Evolutionary conservation across 1,140 invertebrate genomes (phyloP).

Genomic region (Lepidurus packardi): DNA sequence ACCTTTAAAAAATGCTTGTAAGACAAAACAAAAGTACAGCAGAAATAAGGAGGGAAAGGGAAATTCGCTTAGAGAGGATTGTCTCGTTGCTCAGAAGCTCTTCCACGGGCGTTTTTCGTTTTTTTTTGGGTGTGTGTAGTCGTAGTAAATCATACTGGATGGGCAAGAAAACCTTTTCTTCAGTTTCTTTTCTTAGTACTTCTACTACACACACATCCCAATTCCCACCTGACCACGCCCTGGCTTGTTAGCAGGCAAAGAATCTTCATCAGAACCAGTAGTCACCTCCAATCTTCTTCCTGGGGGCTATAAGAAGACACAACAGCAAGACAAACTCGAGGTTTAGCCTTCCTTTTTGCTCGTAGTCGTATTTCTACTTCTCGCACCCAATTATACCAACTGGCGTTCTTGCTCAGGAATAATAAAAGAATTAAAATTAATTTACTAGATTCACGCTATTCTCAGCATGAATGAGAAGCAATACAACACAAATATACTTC

Average conservation of each 20-base stretch:
- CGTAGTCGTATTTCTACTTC: background rate
- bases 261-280: constrained; percentile 15
- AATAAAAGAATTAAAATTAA: too few relatives aligned
- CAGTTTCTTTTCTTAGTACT: background rate
- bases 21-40: background rate
- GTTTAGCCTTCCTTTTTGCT: background rate
- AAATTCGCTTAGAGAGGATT: background rate
- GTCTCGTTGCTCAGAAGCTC: constrained; percentile 13
- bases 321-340: background rate
- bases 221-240: constrained; percentile 20
- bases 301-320: background rate
- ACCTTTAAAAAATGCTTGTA: background rate
- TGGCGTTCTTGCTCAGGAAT: too few relatives aligned
- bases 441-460: too few relatives aligned
- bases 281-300: constrained; percentile 12
- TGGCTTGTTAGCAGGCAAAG: background rate
- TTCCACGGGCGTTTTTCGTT: constrained; percentile 3
- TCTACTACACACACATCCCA: background rate
- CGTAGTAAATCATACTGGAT: constrained; percentile 19
- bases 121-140: background rate
- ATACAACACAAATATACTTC: too few relatives aligned
- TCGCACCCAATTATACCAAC: too few relatives aligned
- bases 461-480: too few relatives aligned
- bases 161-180: background rate
- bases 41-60: background rate